Percentiles rank a stretch among this genome's conserved stretches.
phyloP scores from a whole-genome alignment of 1,140 invertebrate genomes.

The Mycetomoellerius zeteki region DNA sequence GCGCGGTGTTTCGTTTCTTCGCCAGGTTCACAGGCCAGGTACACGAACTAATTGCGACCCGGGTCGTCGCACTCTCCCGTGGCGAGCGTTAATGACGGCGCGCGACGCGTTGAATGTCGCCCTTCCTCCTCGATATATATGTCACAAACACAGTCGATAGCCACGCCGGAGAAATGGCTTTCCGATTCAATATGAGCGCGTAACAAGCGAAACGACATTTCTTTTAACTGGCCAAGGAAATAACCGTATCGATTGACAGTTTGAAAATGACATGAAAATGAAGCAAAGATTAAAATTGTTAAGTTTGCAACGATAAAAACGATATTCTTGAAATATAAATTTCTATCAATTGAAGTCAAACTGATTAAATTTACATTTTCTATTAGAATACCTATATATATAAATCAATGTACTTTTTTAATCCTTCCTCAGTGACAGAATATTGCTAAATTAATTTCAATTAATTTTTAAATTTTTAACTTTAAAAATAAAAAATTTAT shows the following conservation, averaged over 20 bases:
- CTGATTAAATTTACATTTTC: not conserved
- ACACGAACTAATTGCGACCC: conserved; percentile 53
- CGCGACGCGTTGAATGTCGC: conserved; percentile 38
- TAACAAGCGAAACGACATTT: not conserved
- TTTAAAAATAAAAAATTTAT: not conserved
- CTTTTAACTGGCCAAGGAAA: conserved; percentile 26
- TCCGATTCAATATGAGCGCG: conserved; percentile 43
- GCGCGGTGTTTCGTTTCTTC: conserved; percentile 40
- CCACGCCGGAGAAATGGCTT: conserved; percentile 3
- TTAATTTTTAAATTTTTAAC: too few species aligned
- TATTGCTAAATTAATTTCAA: not conserved
- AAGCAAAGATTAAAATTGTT: not conserved
- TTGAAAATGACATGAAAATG: conserved; percentile 4
- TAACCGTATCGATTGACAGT: conserved; percentile 36
- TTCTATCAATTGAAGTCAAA: too few species aligned
- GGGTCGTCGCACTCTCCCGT: conserved; percentile 38
- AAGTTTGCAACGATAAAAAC: not conserved
- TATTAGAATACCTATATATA: not conserved
- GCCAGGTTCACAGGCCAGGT: conserved; percentile 6
- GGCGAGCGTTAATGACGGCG: conserved; percentile 51
- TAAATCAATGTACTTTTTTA: not conserved
- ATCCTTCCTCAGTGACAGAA: not conserved
- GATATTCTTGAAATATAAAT: not conserved
- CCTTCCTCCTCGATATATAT: conserved; percentile 4
- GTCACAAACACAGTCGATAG: conserved; percentile 24